phyloP scores from a whole-genome alignment of 2,113 vertebrate genomes.

The Xiphophorus hellerii region DNA sequence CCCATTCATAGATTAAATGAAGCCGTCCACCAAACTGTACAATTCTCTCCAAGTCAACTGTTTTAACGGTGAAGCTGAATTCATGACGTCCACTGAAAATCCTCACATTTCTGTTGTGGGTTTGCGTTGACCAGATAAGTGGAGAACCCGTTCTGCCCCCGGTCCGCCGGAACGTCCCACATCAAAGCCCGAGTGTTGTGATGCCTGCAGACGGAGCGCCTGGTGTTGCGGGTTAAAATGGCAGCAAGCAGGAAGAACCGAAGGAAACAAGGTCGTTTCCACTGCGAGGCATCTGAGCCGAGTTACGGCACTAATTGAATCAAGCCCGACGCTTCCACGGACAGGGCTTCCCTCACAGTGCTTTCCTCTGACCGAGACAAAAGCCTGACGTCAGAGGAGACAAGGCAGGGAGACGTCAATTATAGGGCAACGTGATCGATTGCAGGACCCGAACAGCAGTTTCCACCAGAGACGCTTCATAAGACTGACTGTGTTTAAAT shows the following conservation, averaged over 20 bases:
- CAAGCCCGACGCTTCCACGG: constrained; percentile 47
- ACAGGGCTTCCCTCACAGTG: constrained; percentile 44
- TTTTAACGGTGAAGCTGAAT: background rate
- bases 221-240: constrained; percentile 25
- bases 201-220: constrained; percentile 38
- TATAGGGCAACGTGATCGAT: constrained; percentile 5
- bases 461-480: background rate
- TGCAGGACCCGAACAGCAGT: background rate
- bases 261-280: constrained; percentile 52
- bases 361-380: constrained; percentile 47
- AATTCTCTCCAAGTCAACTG: background rate
- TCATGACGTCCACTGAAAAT: background rate
- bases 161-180: constrained; percentile 1
- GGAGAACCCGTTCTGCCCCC: background rate
- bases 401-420: constrained; percentile 34
- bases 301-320: constrained; percentile 64
- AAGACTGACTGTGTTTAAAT: too few species aligned
- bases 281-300: constrained; percentile 64
- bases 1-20: background rate
- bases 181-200: constrained; percentile 48
- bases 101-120: background rate
- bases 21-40: too few species aligned
- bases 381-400: constrained; percentile 47
- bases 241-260: constrained; percentile 58
- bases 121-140: background rate